A percentile compares a stretch with the other conserved stretches of the same genome.
These are phyloP conservation scores for Conger conger DNA, from an alignment of 2,113 vertebrate species.

Conservation along the genomic window DNA sequence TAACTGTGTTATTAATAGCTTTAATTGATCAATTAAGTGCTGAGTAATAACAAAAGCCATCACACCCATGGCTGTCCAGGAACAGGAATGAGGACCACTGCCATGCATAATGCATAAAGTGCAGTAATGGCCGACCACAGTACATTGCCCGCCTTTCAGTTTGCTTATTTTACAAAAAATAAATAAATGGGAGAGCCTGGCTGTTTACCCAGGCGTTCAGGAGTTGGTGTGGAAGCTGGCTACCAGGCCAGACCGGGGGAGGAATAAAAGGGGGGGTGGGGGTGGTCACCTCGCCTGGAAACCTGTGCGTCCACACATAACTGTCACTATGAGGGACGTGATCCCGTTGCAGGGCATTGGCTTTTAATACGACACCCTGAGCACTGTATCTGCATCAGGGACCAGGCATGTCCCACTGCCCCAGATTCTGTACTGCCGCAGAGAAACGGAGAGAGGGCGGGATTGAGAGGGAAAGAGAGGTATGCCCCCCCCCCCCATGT, in stretches of 20 bases:
- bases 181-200: too few relatives aligned
- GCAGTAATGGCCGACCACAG: neutral
- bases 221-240: neutral
- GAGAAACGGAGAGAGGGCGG: too few relatives aligned
- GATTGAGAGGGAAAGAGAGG: neutral
- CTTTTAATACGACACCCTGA: neutral
- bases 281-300: neutral
- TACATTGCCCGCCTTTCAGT: neutral
- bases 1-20: too few relatives aligned
- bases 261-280: too few relatives aligned
- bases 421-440: constrained; percentile 8
- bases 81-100: too few relatives aligned
- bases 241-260: too few relatives aligned
- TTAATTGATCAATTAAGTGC: too few relatives aligned
- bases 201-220: neutral
- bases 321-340: neutral
- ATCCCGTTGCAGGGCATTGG: neutral
- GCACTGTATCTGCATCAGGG: neutral
- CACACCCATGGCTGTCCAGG: too few relatives aligned
- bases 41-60: too few relatives aligned
- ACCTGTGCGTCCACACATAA: neutral
- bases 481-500: neutral
- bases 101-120: too few relatives aligned
- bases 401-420: neutral
- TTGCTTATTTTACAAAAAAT: too few relatives aligned